Base-by-base conservation (phyloP, 2,113 vertebrate genomes). In the Percina caprodes region DNA sequence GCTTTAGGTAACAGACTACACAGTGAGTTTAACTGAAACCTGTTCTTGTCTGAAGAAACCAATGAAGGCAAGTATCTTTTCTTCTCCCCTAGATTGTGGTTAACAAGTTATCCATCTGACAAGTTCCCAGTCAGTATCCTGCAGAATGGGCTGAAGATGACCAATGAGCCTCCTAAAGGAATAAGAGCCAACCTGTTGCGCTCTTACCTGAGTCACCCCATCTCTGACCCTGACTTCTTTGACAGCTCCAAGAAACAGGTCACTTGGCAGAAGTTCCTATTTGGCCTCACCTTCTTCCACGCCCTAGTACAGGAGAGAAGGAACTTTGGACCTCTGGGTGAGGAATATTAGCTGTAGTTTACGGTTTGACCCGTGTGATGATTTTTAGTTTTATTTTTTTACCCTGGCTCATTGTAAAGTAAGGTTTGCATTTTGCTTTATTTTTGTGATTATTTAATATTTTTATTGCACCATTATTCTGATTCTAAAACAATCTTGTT, bases 131-230 rank as follows among this genome's bases (percentile, higher is more conserved):
- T 98, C 60, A 98, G 96, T 73, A 97, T 99, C 84, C 96, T 98
- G 26, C 96, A 99, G 93, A 98, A 98, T 33, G 96, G 98, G 35
- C 93, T 99, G 86, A 99, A 99, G 93, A 99, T 98, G 97, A 99
- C 97, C 0, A 99, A 98, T 0, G 97, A 99, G 74, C 97, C 97
- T n/a, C 97, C 97, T 0, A 98, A 98, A 84, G 97, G 97, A 0
- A 86, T 99, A 3, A 90, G 96, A 71, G 97, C 97, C 24, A 99
- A 98, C 65, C 93, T 98, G 42, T 87, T 98, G 61, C 97, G 95
- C 5, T 98, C 97, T 0, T 98, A 97, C 91, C 93, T 96, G 59
- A 98, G 95, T 9, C 95, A 99, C 79, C 97, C 97, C 11, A 88
- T 99, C 88, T 98, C 96, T 0, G 96, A 99, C 79, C 91, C 96